phyloP scores from a whole-genome alignment of 2,888 invertebrate species.

The Tenthredo scrophulariae region DNA sequence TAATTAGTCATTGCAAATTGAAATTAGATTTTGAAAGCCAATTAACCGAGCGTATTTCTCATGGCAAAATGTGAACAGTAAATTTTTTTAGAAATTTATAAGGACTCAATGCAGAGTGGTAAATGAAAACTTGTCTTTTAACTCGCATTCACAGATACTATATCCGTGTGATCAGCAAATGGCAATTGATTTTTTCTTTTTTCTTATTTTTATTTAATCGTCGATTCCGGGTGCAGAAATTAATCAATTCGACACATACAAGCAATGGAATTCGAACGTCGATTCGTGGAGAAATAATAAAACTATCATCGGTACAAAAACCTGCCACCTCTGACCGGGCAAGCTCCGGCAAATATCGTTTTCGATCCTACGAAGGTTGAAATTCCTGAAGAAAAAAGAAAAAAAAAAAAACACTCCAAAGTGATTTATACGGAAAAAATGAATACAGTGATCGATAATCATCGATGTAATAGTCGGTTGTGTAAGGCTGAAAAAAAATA shows the following conservation, averaged over 20 bases:
- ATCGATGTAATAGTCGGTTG: not conserved
- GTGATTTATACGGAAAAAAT: not conserved
- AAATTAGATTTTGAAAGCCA: conserved; percentile 6
- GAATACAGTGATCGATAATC: not conserved
- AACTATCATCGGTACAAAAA: not conserved
- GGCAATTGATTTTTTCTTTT: not conserved
- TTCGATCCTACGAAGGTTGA: not conserved
- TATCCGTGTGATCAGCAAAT: not conserved
- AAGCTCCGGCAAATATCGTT: not conserved
- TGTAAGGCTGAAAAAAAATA: not conserved
- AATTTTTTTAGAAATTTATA: not conserved
- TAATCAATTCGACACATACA: not conserved
- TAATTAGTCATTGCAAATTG: conserved; percentile 11
- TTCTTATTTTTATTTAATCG: not conserved
- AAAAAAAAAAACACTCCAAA: not conserved
- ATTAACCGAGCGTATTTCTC: not conserved
- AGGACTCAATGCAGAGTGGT: not conserved
- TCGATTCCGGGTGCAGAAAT: conserved; percentile 11
- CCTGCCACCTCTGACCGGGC: not conserved
- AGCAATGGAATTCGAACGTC: not conserved
- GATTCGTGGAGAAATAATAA: not conserved
- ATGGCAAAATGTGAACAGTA: not conserved
- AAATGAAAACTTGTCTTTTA: not conserved
- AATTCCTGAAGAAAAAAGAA: not conserved
- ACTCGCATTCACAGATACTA: not conserved